Conservation (phyloP, 2,113 vertebrate species). For the Anthoscopus minutus region DNA sequence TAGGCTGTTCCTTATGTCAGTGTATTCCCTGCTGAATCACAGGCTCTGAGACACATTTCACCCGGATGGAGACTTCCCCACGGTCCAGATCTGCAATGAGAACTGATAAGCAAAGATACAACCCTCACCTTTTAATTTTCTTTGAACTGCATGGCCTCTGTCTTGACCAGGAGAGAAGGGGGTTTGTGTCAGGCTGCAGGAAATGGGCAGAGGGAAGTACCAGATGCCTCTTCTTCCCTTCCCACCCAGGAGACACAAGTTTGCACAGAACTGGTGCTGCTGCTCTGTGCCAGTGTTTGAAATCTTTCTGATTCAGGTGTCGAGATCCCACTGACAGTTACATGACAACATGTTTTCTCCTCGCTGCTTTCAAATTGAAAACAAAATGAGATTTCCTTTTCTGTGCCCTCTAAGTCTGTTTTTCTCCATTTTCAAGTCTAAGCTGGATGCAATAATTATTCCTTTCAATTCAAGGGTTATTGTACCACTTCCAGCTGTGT, state of each 20-base stretch:
- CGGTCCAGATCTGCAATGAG: background rate
- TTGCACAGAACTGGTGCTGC: background rate
- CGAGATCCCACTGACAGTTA: background rate
- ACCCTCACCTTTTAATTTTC: background rate
- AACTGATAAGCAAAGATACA: background rate
- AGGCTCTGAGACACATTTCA: background rate
- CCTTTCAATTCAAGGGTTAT: background rate
- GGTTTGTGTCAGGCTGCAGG: background rate
- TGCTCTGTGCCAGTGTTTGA: background rate
- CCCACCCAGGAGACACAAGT: background rate
- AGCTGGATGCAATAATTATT: background rate
- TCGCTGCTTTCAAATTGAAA: background rate
- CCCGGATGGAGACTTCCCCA: background rate
- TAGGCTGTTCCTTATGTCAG: background rate
- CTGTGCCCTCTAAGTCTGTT: background rate
- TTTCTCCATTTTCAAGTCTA: background rate
- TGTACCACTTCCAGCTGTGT: background rate
- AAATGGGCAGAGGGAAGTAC: background rate
- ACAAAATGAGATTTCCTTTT: background rate
- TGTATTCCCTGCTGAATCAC: background rate
- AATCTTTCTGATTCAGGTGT: background rate
- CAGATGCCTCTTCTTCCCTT: background rate
- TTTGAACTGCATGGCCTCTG: background rate
- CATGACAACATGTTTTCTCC: background rate
- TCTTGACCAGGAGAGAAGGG: background rate